Conservation (phyloP, 2,113 vertebrate species). For the Colistium nudipinnis region DNA sequence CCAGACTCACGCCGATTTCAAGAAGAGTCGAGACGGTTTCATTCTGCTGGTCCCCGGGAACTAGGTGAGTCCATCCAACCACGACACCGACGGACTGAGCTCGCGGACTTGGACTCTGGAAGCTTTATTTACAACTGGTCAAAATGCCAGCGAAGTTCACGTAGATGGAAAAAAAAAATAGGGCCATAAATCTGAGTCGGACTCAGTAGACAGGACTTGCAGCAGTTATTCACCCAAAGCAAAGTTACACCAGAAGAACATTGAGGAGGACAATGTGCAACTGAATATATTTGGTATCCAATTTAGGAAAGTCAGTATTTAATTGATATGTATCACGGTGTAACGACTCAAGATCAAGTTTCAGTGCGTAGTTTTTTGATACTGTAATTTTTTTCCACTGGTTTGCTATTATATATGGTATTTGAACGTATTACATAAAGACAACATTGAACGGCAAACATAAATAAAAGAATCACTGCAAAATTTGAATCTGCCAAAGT, state of each 20-base stretch:
- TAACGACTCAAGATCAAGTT: background rate
- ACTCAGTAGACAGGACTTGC: background rate
- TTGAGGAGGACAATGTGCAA: no score
- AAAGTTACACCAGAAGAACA: slow-evolving; percentile 10
- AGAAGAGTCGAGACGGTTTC: slow-evolving; percentile 83
- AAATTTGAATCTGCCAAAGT: background rate
- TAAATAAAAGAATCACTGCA: background rate
- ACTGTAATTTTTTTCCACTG: background rate
- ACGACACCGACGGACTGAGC: background rate
- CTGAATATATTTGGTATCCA: no score
- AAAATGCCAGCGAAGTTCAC: background rate
- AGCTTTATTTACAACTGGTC: background rate
- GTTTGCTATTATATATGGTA: no score
- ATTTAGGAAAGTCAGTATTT: no score
- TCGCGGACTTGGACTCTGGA: background rate
- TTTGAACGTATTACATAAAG: background rate
- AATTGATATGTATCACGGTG: no score
- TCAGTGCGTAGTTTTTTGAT: background rate
- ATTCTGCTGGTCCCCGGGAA: slow-evolving; percentile 80
- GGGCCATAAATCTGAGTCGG: background rate
- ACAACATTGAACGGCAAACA: background rate
- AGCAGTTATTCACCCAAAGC: background rate
- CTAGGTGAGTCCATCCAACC: slow-evolving; percentile 40
- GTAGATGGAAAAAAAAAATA: background rate
- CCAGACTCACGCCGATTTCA: slow-evolving; percentile 81